phyloP scores from a whole-genome alignment of 2,797 vertebrate genomes.

The Siniperca obscura region DNA sequence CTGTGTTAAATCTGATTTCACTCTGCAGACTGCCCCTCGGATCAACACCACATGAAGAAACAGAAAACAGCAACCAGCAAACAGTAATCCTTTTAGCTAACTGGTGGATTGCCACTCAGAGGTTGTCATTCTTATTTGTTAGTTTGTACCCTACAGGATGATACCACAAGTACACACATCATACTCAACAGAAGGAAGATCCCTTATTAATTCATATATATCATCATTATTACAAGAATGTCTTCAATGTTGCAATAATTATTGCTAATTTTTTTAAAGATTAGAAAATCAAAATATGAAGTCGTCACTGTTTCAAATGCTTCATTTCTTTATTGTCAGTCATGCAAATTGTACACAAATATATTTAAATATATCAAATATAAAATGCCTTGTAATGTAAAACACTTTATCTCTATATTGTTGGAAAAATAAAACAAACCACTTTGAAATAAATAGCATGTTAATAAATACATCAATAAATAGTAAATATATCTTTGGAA shows the following conservation, averaged over 20 bases:
- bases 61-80: slow-evolving; percentile 38
- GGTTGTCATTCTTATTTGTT: slow-evolving; percentile 32
- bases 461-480: slow-evolving; percentile 82
- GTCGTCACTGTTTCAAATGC: slow-evolving; percentile 57
- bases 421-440: slow-evolving; percentile 70
- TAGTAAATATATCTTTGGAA: slow-evolving; percentile 78
- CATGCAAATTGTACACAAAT: slow-evolving; percentile 38
- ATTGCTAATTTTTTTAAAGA: slow-evolving; percentile 22
- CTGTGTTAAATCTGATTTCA: slow-evolving; percentile 59
- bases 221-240: slow-evolving; percentile 35
- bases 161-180: slow-evolving; percentile 38
- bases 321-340: slow-evolving; percentile 72
- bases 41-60: slow-evolving; percentile 86
- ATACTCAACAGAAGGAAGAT: slow-evolving; percentile 30
- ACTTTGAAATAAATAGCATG: slow-evolving; percentile 75
- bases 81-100: slow-evolving; percentile 67
- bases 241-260: slow-evolving; percentile 45
- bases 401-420: slow-evolving; percentile 60
- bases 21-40: slow-evolving; percentile 90
- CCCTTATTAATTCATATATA: slow-evolving; percentile 29
- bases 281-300: slow-evolving; percentile 60
- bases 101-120: slow-evolving; percentile 63
- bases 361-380: slow-evolving; percentile 60
- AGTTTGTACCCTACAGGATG: slow-evolving; percentile 39
- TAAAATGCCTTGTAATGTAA: slow-evolving; percentile 56